Evolutionary conservation across 2,797 vertebrate species (phyloP).

Genomic region (Gymnothorax reevesii): DNA sequence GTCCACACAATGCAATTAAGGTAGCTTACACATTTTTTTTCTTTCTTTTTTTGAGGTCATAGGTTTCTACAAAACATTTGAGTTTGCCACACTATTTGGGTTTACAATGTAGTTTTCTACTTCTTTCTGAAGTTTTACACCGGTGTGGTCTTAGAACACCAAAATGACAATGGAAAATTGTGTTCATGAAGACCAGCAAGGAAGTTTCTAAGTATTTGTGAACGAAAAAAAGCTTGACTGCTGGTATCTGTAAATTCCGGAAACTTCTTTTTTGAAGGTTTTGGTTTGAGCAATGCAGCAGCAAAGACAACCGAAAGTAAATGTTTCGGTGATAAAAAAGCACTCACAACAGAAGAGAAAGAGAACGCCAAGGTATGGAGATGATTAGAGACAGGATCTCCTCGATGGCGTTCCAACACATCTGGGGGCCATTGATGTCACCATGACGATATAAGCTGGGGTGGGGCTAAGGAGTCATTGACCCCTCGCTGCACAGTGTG

Average conservation of each 20-base stretch:
- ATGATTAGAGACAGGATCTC: slow-evolving; percentile 18
- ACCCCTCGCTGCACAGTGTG: not conserved
- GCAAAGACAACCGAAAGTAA: not conserved
- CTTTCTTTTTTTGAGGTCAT: too few relatives aligned
- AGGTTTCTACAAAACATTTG: too few relatives aligned
- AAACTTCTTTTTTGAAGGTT: not conserved
- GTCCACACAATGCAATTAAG: too few relatives aligned
- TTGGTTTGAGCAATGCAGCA: not conserved
- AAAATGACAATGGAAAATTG: not conserved
- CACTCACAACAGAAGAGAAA: not conserved
- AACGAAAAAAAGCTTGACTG: not conserved
- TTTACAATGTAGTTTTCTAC: too few relatives aligned
- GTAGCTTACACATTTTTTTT: too few relatives aligned
- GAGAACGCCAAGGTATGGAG: not conserved
- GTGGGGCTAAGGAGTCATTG: not conserved
- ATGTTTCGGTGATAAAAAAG: not conserved
- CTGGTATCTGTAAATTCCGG: not conserved
- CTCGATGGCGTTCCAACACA: slow-evolving; percentile 23
- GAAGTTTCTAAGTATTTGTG: not conserved
- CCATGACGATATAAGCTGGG: slow-evolving; percentile 4
- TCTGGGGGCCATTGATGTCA: not conserved
- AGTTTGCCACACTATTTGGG: too few relatives aligned
- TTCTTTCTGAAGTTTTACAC: too few relatives aligned
- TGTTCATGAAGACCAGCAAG: not conserved
- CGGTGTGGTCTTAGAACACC: not conserved